phyloP scores from a whole-genome alignment of 2,113 vertebrate genomes.

The Rhodinocichla rosea region DNA sequence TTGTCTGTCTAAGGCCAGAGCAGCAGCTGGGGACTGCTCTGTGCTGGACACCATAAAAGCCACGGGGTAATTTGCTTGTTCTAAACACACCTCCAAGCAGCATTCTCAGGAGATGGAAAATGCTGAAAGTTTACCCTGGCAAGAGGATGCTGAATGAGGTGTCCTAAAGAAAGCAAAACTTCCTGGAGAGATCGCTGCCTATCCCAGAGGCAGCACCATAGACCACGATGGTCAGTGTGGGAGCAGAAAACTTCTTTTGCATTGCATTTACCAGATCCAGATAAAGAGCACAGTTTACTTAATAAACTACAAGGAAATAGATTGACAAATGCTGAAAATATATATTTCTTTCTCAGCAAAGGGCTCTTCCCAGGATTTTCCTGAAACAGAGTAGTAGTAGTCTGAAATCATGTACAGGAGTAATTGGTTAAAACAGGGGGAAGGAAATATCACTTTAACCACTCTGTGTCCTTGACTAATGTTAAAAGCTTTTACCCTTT shows the following conservation, averaged over 20 bases:
- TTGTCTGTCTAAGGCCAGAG: neutral
- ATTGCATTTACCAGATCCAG: neutral
- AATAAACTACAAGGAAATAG: neutral
- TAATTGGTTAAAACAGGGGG: neutral
- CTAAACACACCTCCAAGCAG: neutral
- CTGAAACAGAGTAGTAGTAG: neutral
- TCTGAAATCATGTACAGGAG: neutral
- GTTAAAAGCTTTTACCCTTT: neutral
- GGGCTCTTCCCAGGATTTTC: neutral
- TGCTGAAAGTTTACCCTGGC: neutral
- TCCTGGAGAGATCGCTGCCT: neutral
- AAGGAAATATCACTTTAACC: neutral
- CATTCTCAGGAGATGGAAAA: neutral
- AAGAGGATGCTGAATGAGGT: neutral
- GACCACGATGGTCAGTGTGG: neutral
- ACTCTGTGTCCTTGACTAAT: neutral
- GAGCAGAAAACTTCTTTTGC: neutral
- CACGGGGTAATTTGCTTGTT: neutral
- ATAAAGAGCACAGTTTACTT: neutral
- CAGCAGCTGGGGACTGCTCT: neutral
- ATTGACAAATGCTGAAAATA: neutral
- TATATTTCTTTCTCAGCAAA: neutral
- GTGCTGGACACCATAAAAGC: neutral
- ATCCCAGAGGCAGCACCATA: neutral
- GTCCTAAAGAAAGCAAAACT: neutral